Evolutionary conservation across 64 coral and sea anemone species (phyloP), one percentile per base, ranked within the genome.

Genomic region (Exaiptasia diaphana): DNA sequence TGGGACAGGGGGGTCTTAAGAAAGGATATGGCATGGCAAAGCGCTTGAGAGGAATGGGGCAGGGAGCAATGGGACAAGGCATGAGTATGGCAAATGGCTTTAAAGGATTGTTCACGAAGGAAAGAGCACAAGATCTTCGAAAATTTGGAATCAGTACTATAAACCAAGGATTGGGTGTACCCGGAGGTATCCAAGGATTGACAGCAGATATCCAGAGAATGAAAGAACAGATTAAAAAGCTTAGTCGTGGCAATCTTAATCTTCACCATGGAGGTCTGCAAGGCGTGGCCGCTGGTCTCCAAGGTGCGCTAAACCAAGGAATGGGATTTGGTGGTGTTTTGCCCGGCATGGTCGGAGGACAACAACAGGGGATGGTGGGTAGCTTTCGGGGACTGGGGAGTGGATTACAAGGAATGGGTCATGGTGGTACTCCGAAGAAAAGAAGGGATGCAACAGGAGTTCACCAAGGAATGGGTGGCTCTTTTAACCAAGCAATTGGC

Each of bases 241-340:
- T n/a, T n/a, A n/a, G n/a, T n/a, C n/a, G 41, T 42, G 69, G 73
- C 4, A 21, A 71, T 12, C 46, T 41, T 13, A 65, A 72, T 11
- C 63, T 71, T 11, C 64, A 65, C 20, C 80, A 83, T 41, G 33
- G 33, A 9, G 83, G 50, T 34, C 8, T 86, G 5, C 53, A 74
- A 0, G 83, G 83, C 31, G 44, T 86, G 83, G 54, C 83, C 5
- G 69, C 43, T 41, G 71, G 83, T 75, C 23, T 86, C 17, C 22
- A n/a, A n/a, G 64, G 64, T 33, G 38, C 64, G 26, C 37, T 40
- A 9, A 58, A 58, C n/a, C 54, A 58, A 58, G 54, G 54, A 58
- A 58, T 0, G 23, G 54, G 54, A 10, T 0, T 69, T 2, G 64
- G 0, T 0, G 64, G 64, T 33, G 31, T 20, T 15, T 0, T 69